Conservation (phyloP, 2,113 vertebrate species). For the Anseranas semipalmata region DNA sequence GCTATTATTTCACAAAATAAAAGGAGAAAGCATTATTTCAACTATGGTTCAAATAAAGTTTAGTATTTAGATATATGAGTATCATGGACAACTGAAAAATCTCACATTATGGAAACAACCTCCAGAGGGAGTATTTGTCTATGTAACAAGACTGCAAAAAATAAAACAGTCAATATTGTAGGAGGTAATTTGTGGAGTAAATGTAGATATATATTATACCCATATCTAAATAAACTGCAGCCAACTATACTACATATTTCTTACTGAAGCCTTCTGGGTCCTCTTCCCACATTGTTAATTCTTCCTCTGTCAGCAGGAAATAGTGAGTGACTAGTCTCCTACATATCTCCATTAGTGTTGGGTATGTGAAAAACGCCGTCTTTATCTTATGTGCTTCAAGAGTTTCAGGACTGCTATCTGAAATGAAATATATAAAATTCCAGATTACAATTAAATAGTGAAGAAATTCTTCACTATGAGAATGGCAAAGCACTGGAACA, state of each 20-base stretch:
- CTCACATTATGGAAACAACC: neutral
- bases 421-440: conserved; percentile 1
- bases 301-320: conserved; percentile 93
- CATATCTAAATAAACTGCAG: neutral
- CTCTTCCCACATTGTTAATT: conserved; percentile 97
- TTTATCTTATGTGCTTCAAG: conserved; percentile 97
- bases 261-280: conserved; percentile 98
- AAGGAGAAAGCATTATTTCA: neutral
- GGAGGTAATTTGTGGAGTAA: neutral
- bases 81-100: neutral
- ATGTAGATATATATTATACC: rapidly evolving
- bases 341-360: conserved; percentile 93
- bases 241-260: conserved; percentile 19
- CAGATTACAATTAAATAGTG: neutral
- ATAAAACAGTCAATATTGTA: neutral
- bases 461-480: too few relatives aligned
- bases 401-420: conserved; percentile 94
- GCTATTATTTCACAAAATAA: conserved; percentile 70
- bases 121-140: neutral
- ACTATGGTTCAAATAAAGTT: neutral
- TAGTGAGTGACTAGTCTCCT: conserved; percentile 93
- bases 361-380: conserved; percentile 92
- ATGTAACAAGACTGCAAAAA: neutral
- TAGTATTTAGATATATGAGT: neutral
- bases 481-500: too few relatives aligned